phyloP scores from a whole-genome alignment of 2,888 invertebrate species.

The Epicampocera succincta region DNA sequence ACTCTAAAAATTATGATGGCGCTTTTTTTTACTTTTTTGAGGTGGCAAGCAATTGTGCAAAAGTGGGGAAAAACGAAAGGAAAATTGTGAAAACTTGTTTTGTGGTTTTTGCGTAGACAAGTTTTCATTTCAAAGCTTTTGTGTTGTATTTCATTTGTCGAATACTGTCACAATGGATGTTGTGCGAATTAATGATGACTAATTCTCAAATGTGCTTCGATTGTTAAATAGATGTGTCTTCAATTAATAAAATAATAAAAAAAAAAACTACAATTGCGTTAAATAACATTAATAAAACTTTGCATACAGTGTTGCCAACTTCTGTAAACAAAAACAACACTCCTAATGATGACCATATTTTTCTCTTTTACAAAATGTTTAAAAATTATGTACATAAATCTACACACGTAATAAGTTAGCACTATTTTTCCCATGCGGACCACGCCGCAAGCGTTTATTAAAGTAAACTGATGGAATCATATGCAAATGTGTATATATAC shows the following conservation, averaged over 20 bases:
- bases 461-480: no score
- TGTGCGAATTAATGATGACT: constrained; percentile 50
- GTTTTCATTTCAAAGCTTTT: constrained; percentile 57
- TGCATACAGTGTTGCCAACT: neutral
- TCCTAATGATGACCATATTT: no score
- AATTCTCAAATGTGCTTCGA: constrained; percentile 38
- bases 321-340: neutral
- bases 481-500: no score
- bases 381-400: no score
- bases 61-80: constrained; percentile 33
- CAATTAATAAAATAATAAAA: neutral
- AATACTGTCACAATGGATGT: constrained; percentile 45
- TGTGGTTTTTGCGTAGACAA: constrained; percentile 61
- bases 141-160: constrained; percentile 42
- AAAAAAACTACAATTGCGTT: neutral
- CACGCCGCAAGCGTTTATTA: no score
- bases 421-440: no score
- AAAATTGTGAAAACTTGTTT: constrained; percentile 67
- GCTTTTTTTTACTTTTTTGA: constrained; percentile 29
- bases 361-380: no score
- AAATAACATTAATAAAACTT: neutral
- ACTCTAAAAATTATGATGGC: constrained; percentile 38
- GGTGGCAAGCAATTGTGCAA: constrained; percentile 38
- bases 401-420: no score
- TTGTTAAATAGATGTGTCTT: constrained; percentile 20